These are phyloP conservation scores for Machimus rusticus DNA, from an alignment of 2,888 invertebrate genomes.

Conservation along the genomic window DNA sequence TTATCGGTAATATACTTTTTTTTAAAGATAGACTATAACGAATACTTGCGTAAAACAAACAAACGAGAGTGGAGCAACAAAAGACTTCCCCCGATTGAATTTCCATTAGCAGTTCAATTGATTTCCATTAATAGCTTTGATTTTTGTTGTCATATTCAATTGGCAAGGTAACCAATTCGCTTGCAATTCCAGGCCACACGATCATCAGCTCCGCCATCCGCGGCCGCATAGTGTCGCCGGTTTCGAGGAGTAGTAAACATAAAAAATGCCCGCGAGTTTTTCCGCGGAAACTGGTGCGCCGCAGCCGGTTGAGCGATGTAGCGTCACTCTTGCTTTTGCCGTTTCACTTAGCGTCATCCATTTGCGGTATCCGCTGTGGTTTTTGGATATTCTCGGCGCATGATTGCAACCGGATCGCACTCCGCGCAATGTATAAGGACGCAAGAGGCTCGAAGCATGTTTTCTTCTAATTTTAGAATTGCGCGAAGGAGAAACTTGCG, in stretches of 20 bases:
- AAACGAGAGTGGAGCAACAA: not conserved
- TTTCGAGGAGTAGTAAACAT: not conserved
- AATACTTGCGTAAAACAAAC: no score
- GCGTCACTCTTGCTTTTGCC: not conserved
- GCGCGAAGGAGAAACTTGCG: not conserved
- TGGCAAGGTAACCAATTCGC: not conserved
- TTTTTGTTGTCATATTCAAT: not conserved
- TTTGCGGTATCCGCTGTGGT: conserved; percentile 22
- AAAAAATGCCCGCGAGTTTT: not conserved
- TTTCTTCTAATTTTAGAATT: not conserved
- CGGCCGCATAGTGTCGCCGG: not conserved
- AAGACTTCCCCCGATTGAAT: not conserved
- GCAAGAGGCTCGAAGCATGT: not conserved
- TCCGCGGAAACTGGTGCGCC: not conserved
- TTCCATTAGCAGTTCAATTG: not conserved
- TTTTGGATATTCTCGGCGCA: conserved; percentile 21
- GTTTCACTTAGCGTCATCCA: conserved; percentile 7
- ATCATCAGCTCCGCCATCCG: not conserved
- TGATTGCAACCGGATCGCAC: conserved; percentile 24
- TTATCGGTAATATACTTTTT: no score
- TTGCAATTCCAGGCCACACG: not conserved
- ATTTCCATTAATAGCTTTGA: not conserved
- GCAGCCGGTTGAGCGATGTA: not conserved
- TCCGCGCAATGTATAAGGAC: not conserved
- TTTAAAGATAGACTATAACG: no score